Conservation (phyloP, 2,888 invertebrate genomes). For the Emesis castigata region DNA sequence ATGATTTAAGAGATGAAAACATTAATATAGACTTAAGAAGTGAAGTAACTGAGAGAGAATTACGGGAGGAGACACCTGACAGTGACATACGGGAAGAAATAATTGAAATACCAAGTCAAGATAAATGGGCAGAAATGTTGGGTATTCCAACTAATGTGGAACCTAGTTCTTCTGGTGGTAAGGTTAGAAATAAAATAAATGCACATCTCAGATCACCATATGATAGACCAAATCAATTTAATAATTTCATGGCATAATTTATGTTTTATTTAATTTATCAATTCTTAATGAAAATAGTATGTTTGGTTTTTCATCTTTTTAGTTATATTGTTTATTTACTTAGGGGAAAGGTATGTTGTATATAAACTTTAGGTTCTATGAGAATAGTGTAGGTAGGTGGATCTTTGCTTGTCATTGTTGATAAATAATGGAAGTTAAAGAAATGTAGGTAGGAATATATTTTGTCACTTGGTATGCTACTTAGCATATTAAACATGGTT, state of each 20-base stretch:
- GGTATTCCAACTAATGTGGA: slow-evolving; percentile 30
- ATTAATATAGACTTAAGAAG: neutral
- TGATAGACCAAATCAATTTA: slow-evolving; percentile 9
- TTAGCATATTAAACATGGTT: no score
- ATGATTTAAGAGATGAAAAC: neutral
- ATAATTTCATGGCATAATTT: neutral
- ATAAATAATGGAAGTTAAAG: no score
- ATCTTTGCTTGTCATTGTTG: no score
- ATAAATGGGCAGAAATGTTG: slow-evolving; percentile 33
- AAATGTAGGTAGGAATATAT: no score
- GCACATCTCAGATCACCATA: slow-evolving; percentile 23
- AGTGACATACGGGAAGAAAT: slow-evolving; percentile 14
- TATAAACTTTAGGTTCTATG: neutral
- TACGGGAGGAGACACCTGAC: neutral
- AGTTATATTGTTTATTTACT: neutral
- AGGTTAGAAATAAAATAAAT: slow-evolving; percentile 25
- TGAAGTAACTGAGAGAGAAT: slow-evolving; percentile 16
- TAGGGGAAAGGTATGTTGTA: neutral
- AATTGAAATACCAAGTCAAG: slow-evolving; percentile 23
- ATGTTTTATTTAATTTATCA: neutral
- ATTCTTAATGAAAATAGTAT: neutral
- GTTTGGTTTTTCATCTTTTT: neutral
- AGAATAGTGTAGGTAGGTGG: no score
- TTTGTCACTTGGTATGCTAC: no score
- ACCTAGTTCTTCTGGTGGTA: slow-evolving; percentile 3